Evolutionary conservation across 2,113 vertebrate genomes (phyloP), one percentile per base, ranked within the genome.

Genomic region (Cryptomyrus ogoouensis): DNA sequence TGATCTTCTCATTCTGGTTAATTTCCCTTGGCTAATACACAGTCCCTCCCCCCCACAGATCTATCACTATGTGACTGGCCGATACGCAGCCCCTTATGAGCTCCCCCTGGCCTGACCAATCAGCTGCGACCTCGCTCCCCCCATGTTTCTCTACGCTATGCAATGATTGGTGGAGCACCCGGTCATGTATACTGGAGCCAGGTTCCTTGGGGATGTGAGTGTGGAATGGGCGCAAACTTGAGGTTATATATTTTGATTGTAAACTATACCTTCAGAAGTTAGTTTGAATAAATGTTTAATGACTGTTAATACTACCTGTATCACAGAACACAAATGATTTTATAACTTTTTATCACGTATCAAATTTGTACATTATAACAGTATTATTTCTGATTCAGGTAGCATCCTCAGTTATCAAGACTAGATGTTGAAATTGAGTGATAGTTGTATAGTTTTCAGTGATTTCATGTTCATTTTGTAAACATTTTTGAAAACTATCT

Each of bases 61-160:
- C 94, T 99, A 98, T 93, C 97, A 97, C 88, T 96, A 99, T 0
- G 98, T 98, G 93, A 99, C 97, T 10, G 98, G 98, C 89, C 94
- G 95, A 91, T 97, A 98, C 0, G 94, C 98, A 0, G 97, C 96
- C 80, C 95, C 94, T 91, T 96, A 98, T 21, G 97, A 99, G 89
- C 95, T 99, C 90, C 96, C 98, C 0, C 96, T 98, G 97, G 97
- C 97, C 92, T 99, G 94, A 66, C 89, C 62, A 87, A 35, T 66
- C 9, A 66, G 88, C 91, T 85, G 80, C 0, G 8, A 8, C 13
- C 80, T 66, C 31, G 7, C 19, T 42, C 31, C 9, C 7, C 7
- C 80, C 35, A 15, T 35, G 52, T 52, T 15, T 56, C 27, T 83
- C 7, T 27, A 31, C 9, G 13, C 56, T n/a, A 35, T 84, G 52